Base-by-base conservation (phyloP, 2,113 vertebrate genomes). In the Corythoichthys haematopterus region DNA sequence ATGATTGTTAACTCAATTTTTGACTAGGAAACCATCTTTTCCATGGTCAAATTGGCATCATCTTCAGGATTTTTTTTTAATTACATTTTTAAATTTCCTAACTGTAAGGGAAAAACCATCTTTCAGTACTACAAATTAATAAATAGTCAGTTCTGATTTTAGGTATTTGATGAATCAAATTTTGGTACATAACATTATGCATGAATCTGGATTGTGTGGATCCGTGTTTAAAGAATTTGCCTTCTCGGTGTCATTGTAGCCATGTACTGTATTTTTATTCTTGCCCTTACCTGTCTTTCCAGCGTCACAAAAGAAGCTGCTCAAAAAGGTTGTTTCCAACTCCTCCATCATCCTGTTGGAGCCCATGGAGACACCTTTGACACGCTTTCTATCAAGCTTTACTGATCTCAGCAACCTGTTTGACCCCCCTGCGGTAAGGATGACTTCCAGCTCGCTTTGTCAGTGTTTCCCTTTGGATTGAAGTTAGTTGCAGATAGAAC, bases 311-410 rank as follows among this genome's bases (percentile, higher is more conserved):
- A 76, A 88, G 57, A 91, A 80, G 68, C 33, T 93, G 16, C 87
- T 95, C 65, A 90, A 87, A 20, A 87, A 52, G 6, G 88, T 97
- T 48, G 85, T 65, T 0, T 79, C 91, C 0, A 81, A 89, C 12
- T 93, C 93, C 0, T 91, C 93, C 0, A 65, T 98, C 71, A 66
- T 98, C 74, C 78, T 98, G 11, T 85, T 98, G 52, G 92, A 97
- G 68, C 91, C 87, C 12, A 87, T 98, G 81, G 93, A 94, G 78
- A 94, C 90, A 0, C 76, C 92, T 0, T 77, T 91, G 13, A 93
- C 93, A 0, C 90, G 88, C 37, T 96, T 94, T 76, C 84, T 99
- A 46, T 81, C 83, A 0, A 95, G 92, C 87, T 88, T 94, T 40
- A 33, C 89, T 0, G 87, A 83, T 0, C 82, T 93, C 55, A 82